Evolutionary conservation across 2,797 vertebrate genomes (phyloP).

Genomic region (Poecilia gillii): DNA sequence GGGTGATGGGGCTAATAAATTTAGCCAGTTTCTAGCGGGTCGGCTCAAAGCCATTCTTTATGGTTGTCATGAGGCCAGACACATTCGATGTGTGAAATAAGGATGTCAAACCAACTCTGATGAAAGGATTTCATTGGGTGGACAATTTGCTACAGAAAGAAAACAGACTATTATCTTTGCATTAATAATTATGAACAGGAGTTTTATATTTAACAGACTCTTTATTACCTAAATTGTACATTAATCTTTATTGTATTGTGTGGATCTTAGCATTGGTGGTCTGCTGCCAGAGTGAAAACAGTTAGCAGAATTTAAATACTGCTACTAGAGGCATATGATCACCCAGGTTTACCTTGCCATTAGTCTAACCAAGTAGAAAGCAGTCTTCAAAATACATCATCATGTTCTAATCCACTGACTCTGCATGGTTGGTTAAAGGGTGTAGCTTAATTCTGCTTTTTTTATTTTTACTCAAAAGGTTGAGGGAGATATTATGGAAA

Average conservation of each 20-base stretch:
- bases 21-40: conserved; percentile 79
- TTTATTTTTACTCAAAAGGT: background rate
- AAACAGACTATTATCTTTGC: conserved; percentile 23
- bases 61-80: conserved; percentile 78
- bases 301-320: background rate
- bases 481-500: background rate
- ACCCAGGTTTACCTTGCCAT: conserved; percentile 33
- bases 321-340: conserved; percentile 19
- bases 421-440: background rate
- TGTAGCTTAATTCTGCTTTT: background rate
- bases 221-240: conserved; percentile 24
- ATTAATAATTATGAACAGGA: conserved; percentile 19
- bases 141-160: conserved; percentile 64
- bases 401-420: background rate
- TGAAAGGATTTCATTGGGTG: conserved; percentile 65
- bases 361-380: conserved; percentile 22
- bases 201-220: background rate
- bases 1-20: conserved; percentile 84
- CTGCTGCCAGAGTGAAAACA: background rate
- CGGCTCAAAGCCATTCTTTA: conserved; percentile 78
- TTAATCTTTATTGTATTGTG: background rate
- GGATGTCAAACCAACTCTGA: conserved; percentile 72
- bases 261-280: conserved; percentile 14
- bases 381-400: background rate
- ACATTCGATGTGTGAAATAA: conserved; percentile 75